A percentile compares a stretch with the other conserved stretches of the same genome.
These are phyloP conservation scores for Myotis lucifugus DNA, from an alignment of 2,113 vertebrate genomes.

Conservation along the genomic window DNA sequence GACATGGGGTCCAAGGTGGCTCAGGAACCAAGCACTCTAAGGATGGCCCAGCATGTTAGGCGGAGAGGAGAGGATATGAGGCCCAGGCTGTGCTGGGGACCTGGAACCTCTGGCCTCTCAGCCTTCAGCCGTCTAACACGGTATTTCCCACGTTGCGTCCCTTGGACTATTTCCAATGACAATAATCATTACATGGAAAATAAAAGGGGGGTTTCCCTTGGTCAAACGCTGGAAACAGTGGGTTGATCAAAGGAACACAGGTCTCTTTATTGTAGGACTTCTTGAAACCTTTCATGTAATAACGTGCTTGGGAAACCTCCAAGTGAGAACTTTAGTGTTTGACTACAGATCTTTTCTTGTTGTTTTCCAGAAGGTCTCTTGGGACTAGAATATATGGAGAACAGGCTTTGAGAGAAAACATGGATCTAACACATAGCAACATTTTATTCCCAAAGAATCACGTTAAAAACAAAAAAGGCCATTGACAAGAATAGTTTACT, in stretches of 20 bases:
- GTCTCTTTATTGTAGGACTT: neutral
- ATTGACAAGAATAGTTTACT: neutral
- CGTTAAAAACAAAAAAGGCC: neutral
- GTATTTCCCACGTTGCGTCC: neutral
- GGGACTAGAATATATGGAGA: conserved; percentile 30
- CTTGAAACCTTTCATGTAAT: neutral
- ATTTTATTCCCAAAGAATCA: conserved; percentile 20
- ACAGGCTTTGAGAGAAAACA: conserved; percentile 22
- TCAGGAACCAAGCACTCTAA: neutral
- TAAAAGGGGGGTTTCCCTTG: neutral
- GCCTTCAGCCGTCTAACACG: neutral
- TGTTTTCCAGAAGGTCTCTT: conserved; percentile 4
- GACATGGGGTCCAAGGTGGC: neutral
- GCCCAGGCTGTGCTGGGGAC: neutral
- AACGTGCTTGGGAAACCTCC: neutral
- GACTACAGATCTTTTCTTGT: neutral
- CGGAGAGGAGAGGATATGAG: neutral
- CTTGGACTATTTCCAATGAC: conserved; percentile 31
- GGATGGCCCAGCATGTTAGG: neutral
- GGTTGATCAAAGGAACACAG: conserved; percentile 16
- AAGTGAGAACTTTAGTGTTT: neutral
- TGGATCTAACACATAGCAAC: neutral
- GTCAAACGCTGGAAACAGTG: neutral
- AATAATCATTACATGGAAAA: neutral
- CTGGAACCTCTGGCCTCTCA: neutral